Conservation (phyloP, 1,140 invertebrate genomes). For the Neodiprion fabricii region DNA sequence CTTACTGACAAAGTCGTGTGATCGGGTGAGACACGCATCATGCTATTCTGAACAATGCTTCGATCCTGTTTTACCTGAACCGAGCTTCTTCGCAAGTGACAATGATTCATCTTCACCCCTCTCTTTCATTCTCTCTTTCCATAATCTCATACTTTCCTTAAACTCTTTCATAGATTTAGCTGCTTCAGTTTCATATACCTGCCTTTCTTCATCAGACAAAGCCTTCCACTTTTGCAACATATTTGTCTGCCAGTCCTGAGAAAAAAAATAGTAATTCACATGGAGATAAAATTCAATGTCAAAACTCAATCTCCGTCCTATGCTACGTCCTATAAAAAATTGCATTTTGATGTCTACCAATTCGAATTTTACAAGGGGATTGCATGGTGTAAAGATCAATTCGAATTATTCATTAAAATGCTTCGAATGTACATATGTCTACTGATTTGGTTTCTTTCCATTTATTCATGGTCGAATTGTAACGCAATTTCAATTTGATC, state of each 20-base stretch:
- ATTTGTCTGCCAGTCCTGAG: background rate
- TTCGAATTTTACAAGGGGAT: too few relatives aligned
- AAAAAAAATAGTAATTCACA: too few relatives aligned
- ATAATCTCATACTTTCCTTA: background rate
- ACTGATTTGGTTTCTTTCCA: too few relatives aligned
- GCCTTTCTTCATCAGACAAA: background rate
- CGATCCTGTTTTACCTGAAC: background rate
- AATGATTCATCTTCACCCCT: background rate
- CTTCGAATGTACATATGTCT: too few relatives aligned
- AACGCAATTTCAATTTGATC: too few relatives aligned
- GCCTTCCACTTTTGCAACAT: background rate
- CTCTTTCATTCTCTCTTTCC: background rate
- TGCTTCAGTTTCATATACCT: background rate
- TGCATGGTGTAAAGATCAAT: too few relatives aligned
- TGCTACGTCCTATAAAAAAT: too few relatives aligned
- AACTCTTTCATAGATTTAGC: background rate
- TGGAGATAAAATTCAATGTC: too few relatives aligned
- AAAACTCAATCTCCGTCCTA: too few relatives aligned
- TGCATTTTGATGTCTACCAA: too few relatives aligned
- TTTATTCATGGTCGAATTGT: too few relatives aligned
- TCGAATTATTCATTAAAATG: too few relatives aligned
- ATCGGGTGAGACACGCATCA: background rate
- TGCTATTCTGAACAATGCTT: background rate
- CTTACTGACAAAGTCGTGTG: background rate
- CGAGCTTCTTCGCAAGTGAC: background rate